phyloP scores from a whole-genome alignment of 23 tunicate species.

The Botrylloides violaceus region DNA sequence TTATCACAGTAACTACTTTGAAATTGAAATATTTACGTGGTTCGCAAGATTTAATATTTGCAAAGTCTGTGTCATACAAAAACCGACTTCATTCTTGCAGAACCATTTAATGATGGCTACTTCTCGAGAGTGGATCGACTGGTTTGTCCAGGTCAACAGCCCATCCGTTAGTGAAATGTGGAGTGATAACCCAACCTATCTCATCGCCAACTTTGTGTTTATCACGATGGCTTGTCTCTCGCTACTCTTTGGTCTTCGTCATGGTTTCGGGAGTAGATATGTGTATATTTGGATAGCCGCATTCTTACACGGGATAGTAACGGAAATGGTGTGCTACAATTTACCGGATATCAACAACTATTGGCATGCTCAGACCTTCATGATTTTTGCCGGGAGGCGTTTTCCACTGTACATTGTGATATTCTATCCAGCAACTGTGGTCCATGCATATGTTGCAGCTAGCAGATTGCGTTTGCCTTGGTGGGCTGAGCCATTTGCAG shows the following conservation, averaged over 20 bases:
- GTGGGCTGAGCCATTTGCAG: conserved; percentile 95
- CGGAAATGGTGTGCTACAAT: conserved; percentile 56
- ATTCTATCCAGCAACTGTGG: conserved; percentile 84
- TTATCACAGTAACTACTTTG: too few species aligned
- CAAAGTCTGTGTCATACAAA: too few species aligned
- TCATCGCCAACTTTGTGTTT: conserved; percentile 52
- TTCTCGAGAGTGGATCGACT: conserved; percentile 47
- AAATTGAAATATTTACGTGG: too few species aligned
- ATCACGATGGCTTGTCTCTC: conserved; percentile 58
- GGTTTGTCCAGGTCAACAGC: conserved; percentile 78
- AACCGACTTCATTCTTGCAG: too few species aligned
- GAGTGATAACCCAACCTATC: conserved; percentile 54
- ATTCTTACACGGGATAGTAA: conserved; percentile 73
- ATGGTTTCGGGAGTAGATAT: conserved; percentile 73
- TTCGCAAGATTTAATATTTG: too few species aligned
- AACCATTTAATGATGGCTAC: neutral
- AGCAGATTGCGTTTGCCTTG: conserved; percentile 59
- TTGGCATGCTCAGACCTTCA: conserved; percentile 80
- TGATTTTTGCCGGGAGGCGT: conserved; percentile 67
- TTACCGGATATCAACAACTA: conserved; percentile 80
- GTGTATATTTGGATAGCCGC: conserved; percentile 89
- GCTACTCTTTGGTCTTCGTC: conserved; percentile 57
- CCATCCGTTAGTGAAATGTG: conserved; percentile 66
- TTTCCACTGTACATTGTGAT: conserved; percentile 87
- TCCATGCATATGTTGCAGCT: conserved; percentile 80